These are phyloP conservation scores for Pediacus dermestoides DNA, from an alignment of 2,888 invertebrate species.

Conservation along the genomic window DNA sequence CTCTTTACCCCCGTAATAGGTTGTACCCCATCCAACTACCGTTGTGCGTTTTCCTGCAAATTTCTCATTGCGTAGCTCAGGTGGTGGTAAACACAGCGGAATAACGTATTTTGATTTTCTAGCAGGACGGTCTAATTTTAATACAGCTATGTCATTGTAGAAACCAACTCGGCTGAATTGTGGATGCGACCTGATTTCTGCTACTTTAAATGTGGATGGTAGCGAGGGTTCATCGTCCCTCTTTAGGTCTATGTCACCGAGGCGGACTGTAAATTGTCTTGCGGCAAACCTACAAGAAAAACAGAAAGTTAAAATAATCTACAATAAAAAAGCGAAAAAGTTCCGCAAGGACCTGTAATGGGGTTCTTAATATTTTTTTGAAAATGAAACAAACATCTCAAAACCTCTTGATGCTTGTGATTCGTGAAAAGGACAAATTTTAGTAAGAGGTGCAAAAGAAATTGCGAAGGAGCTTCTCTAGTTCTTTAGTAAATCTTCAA, in stretches of 20 bases:
- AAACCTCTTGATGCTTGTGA: no score
- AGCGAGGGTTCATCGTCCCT: constrained; percentile 81
- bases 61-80: constrained; percentile 56
- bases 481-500: no score
- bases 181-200: constrained; percentile 77
- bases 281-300: constrained; percentile 70
- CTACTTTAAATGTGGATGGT: constrained; percentile 75
- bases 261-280: constrained; percentile 81
- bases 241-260: constrained; percentile 84
- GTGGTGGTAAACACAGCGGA: constrained; percentile 77
- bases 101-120: constrained; percentile 81
- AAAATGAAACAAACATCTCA: no score
- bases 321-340: no score
- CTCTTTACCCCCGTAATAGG: constrained; percentile 84
- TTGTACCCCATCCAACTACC: constrained; percentile 91
- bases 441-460: no score
- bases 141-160: constrained; percentile 90
- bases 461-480: no score
- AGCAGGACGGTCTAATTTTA: constrained; percentile 70
- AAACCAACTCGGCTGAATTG: constrained; percentile 87
- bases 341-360: no score
- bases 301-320: neutral
- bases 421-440: no score
- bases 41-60: constrained; percentile 76
- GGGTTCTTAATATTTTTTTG: no score